A percentile compares a stretch with the other conserved stretches of the same genome.
These are phyloP conservation scores for Cheirogaleus major DNA, from an alignment of 2,797 vertebrate genomes.

Conservation along the genomic window DNA sequence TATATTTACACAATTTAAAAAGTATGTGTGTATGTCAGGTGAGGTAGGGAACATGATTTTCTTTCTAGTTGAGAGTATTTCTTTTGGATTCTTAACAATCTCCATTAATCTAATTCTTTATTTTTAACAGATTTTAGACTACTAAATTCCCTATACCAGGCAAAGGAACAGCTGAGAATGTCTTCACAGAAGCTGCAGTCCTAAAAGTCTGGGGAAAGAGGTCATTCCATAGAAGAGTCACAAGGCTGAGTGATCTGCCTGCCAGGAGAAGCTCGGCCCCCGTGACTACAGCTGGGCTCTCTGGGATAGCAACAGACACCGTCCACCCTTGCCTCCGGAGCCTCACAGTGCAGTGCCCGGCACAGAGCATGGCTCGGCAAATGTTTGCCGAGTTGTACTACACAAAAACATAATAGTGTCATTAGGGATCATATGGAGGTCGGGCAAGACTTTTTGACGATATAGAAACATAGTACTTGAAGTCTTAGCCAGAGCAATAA, in stretches of 20 bases:
- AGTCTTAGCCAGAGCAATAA: background rate
- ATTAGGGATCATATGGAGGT: background rate
- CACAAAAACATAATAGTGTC: background rate
- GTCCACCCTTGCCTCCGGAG: too few relatives aligned
- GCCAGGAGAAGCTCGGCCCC: too few relatives aligned
- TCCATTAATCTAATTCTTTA: background rate
- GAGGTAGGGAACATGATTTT: too few relatives aligned
- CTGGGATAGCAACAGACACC: too few relatives aligned
- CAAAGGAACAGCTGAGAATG: background rate
- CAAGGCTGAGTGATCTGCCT: background rate
- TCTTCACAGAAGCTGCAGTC: too few relatives aligned
- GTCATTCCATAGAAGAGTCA: background rate
- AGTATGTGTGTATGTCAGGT: background rate
- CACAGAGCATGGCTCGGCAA: background rate
- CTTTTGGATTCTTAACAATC: background rate
- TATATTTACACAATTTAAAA: background rate
- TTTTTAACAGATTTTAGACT: background rate
- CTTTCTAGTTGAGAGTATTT: background rate
- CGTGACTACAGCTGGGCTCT: background rate
- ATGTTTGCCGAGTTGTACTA: background rate
- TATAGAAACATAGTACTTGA: background rate
- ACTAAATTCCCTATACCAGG: background rate
- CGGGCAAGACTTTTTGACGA: background rate
- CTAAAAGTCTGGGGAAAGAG: background rate
- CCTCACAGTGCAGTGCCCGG: rapidly evolving